Evolutionary conservation across 1,140 invertebrate genomes (phyloP).

Genomic region (Tetranychus cinnabarinus): DNA sequence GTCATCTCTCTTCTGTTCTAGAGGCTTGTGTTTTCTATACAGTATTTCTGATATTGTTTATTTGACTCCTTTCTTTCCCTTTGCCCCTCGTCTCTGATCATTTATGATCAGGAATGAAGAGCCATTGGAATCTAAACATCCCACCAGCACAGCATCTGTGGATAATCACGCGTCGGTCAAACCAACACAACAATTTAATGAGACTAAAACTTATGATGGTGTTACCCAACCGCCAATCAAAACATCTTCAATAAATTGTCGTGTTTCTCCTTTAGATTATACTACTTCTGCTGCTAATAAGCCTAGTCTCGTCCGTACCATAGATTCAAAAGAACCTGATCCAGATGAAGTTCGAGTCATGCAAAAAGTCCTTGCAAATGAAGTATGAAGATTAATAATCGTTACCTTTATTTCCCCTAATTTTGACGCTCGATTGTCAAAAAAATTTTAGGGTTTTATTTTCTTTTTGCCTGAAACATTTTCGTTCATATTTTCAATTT

Average conservation of each 20-base stretch:
- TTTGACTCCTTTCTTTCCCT: too few species aligned
- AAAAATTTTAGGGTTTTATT: too few species aligned
- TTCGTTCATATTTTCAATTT: background rate
- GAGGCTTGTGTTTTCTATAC: background rate
- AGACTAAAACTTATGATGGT: background rate
- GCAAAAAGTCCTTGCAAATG: conserved; percentile 59
- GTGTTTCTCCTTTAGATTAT: conserved; percentile 74
- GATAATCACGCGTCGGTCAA: conserved; percentile 22
- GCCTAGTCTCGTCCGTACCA: conserved; percentile 19
- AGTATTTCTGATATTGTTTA: background rate
- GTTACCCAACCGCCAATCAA: background rate
- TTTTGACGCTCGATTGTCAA: too few species aligned
- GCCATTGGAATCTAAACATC: conserved; percentile 35
- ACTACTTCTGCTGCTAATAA: conserved; percentile 67
- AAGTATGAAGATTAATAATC: conserved; percentile 29
- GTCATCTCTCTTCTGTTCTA: background rate
- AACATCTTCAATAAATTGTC: conserved; percentile 25
- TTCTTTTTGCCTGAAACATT: too few species aligned
- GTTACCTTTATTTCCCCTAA: background rate
- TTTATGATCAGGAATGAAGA: conserved; percentile 24
- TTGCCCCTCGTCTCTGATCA: too few species aligned
- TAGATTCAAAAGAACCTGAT: conserved; percentile 33
- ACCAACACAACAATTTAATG: background rate
- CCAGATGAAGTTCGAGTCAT: conserved; percentile 76
- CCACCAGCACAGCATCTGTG: conserved; percentile 34